A percentile compares a stretch with the other conserved stretches of the same genome.
Evolutionary conservation across 2,113 vertebrate species (phyloP).

Genomic region (Noctilio leporinus): DNA sequence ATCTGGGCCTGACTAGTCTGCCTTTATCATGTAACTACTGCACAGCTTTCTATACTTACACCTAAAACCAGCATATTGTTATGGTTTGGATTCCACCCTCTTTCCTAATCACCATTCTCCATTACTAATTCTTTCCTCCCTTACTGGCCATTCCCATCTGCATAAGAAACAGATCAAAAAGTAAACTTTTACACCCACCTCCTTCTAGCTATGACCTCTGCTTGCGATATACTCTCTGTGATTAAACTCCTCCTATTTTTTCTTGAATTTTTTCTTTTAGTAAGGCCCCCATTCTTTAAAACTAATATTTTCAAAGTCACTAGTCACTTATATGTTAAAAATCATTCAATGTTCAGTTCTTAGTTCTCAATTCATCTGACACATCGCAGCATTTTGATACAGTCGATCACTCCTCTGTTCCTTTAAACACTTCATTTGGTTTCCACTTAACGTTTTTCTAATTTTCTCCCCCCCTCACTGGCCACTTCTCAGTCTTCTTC

Average conservation of each 20-base stretch:
- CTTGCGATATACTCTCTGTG: not conserved
- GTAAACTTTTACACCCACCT: not conserved
- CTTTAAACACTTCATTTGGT: not conserved
- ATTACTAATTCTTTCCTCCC: not conserved
- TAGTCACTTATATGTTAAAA: not conserved
- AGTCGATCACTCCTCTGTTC: not conserved
- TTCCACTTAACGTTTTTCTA: not conserved
- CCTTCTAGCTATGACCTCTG: not conserved
- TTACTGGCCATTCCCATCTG: not conserved
- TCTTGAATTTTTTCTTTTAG: not conserved
- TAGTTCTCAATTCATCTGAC: not conserved
- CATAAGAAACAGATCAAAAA: not conserved
- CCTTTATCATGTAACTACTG: fast-evolving
- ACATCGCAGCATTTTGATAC: not conserved
- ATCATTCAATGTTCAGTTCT: not conserved
- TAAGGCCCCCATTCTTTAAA: not conserved
- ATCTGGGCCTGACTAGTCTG: not conserved
- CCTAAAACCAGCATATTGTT: not conserved
- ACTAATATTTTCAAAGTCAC: not conserved
- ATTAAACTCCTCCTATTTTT: not conserved
- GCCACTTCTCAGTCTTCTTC: not conserved
- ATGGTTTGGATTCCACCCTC: not conserved
- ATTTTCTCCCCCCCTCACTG: not conserved
- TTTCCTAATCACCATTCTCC: not conserved
- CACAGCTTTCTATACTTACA: not conserved